phyloP scores from a whole-genome alignment of 1,140 invertebrate genomes.

The Bilobella aurantiaca region DNA sequence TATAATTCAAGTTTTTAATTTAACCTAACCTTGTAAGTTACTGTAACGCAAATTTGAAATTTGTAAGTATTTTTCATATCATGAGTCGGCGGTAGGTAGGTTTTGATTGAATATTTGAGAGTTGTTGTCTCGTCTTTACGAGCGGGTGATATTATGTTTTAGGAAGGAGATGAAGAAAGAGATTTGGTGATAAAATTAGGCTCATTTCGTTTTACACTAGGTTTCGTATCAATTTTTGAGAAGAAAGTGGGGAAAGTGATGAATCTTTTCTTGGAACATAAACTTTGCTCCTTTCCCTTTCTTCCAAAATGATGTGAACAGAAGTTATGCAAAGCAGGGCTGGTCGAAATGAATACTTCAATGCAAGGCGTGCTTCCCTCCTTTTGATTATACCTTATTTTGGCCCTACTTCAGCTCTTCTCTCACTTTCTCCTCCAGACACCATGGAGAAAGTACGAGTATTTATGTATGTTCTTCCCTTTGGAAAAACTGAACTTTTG shows the following conservation, averaged over 20 bases:
- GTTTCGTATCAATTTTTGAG: neutral
- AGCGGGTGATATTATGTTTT: neutral
- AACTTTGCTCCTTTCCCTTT: neutral
- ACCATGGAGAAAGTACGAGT: neutral
- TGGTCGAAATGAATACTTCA: neutral
- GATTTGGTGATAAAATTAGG: neutral
- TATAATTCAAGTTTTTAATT: no score
- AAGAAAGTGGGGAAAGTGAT: neutral
- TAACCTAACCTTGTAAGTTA: no score
- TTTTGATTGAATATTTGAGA: neutral
- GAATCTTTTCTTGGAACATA: neutral
- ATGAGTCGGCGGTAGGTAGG: neutral
- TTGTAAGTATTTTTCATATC: neutral
- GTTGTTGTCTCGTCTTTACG: neutral
- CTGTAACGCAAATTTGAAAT: no score
- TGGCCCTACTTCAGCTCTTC: neutral
- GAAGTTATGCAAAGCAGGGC: neutral
- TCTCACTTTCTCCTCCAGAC: neutral
- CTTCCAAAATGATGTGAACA: neutral
- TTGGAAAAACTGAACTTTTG: conserved; percentile 2
- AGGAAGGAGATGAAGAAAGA: neutral
- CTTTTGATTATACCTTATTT: neutral
- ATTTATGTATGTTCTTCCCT: neutral
- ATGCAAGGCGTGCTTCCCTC: neutral
- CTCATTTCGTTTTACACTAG: neutral